A percentile compares a stretch with the other conserved stretches of the same genome.
phyloP scores from a whole-genome alignment of 1,140 invertebrate genomes.

The Halotydeus destructor region DNA sequence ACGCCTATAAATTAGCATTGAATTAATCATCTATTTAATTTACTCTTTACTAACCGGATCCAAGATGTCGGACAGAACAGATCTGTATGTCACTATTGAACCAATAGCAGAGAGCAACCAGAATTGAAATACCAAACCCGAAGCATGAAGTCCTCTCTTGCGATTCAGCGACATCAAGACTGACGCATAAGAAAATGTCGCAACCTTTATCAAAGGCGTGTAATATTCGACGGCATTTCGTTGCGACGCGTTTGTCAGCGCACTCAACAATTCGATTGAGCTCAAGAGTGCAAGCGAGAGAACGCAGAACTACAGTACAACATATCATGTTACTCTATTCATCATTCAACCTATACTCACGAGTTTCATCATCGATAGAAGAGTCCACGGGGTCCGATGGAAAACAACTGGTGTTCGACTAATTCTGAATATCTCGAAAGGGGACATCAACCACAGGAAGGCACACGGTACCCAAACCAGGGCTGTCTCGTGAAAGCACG shows the following conservation, averaged over 20 bases:
- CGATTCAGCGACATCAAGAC: constrained; percentile 5
- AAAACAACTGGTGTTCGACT: too few relatives aligned
- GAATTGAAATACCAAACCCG: constrained; percentile 11
- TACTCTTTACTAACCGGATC: too few relatives aligned
- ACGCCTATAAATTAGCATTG: too few relatives aligned
- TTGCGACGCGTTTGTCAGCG: neutral
- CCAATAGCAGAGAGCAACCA: constrained; percentile 4
- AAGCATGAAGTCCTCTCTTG: constrained; percentile 11
- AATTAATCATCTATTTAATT: too few relatives aligned
- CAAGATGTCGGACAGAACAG: too few relatives aligned
- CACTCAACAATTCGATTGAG: neutral
- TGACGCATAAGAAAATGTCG: constrained; percentile 7
- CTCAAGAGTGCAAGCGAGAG: neutral
- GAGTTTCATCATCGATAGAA: too few relatives aligned
- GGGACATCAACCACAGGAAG: constrained; percentile 45
- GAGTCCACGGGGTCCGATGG: too few relatives aligned
- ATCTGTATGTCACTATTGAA: constrained; percentile 6
- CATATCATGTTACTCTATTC: too few relatives aligned
- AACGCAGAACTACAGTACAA: too few relatives aligned
- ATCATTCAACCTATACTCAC: too few relatives aligned
- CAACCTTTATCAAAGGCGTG: constrained; percentile 7
- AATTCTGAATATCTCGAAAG: neutral
- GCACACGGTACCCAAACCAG: constrained; percentile 64
- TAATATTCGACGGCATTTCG: constrained; percentile 5
- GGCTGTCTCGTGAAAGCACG: constrained; percentile 69